phyloP scores from a whole-genome alignment of 2,797 vertebrate species.

The Apodemus agrarius region DNA sequence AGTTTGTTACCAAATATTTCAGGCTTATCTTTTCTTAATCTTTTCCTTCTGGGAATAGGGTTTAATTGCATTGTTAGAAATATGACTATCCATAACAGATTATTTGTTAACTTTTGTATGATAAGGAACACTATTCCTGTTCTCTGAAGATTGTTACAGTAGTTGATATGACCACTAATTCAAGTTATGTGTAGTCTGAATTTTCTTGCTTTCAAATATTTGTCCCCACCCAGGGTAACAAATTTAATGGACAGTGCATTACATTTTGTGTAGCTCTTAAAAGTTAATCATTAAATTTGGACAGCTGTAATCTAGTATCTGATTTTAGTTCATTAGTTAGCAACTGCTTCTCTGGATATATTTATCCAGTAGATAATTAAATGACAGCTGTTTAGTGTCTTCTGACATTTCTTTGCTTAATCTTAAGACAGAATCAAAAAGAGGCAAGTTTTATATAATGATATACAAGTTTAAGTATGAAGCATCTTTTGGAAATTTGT shows the following conservation, averaged over 20 bases:
- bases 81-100: not conserved
- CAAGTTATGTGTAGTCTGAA: slow-evolving; percentile 19
- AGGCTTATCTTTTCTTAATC: not conserved
- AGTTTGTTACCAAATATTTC: slow-evolving; percentile 51
- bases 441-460: not conserved
- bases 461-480: not conserved
- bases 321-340: slow-evolving; percentile 53
- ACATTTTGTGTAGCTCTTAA: slow-evolving; percentile 67
- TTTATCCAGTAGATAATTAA: slow-evolving; percentile 35
- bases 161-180: not conserved
- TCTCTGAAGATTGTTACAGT: not conserved
- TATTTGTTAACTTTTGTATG: slow-evolving; percentile 37
- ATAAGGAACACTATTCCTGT: not conserved
- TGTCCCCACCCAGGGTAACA: slow-evolving; percentile 58
- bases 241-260: slow-evolving; percentile 69
- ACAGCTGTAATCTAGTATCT: slow-evolving; percentile 58
- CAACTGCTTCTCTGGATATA: slow-evolving; percentile 34
- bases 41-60: slow-evolving; percentile 28
- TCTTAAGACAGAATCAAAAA: not conserved
- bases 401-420: slow-evolving; percentile 49
- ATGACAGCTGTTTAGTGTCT: slow-evolving; percentile 57
- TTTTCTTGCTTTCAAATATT: not conserved
- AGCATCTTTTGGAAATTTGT: slow-evolving; percentile 30
- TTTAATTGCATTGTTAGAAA: slow-evolving; percentile 65
- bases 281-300: slow-evolving; percentile 76